These are phyloP conservation scores for Mus minutoides DNA, from an alignment of 2,797 vertebrate species.

Conservation along the genomic window DNA sequence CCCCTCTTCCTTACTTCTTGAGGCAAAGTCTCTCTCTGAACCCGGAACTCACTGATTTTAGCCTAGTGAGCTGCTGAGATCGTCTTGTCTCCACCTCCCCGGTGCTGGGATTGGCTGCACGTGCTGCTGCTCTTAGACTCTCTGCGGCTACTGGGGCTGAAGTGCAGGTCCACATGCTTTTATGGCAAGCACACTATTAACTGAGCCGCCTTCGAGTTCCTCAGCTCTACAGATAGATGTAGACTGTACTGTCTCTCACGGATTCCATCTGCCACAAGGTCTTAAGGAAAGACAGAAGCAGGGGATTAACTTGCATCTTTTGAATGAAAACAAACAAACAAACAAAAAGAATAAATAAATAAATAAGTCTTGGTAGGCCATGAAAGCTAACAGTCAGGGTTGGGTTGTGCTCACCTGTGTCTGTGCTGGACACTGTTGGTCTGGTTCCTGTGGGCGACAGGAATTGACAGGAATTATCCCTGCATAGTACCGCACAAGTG, in stretches of 20 bases:
- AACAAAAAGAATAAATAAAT: background rate
- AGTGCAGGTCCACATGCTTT: background rate
- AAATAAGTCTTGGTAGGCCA: background rate
- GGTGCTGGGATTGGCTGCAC: background rate
- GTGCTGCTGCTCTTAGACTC: background rate
- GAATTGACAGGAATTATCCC: background rate
- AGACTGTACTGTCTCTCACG: background rate
- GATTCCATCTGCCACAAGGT: background rate
- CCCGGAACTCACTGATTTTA: background rate
- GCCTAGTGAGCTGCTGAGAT: background rate
- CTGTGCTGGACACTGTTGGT: background rate
- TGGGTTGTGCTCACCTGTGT: background rate
- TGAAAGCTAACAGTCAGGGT: background rate
- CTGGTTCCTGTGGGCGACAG: background rate
- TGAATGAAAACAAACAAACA: conserved; percentile 8
- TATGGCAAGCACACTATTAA: background rate
- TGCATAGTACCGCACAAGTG: background rate
- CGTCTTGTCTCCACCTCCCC: background rate
- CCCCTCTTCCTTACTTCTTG: background rate
- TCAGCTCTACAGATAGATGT: background rate
- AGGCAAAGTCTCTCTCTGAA: background rate
- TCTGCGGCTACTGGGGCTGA: no score
- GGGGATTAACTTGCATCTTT: background rate
- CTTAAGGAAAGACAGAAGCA: background rate
- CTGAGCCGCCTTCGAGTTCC: background rate